Evolutionary conservation across 2,113 vertebrate species (phyloP).

Genomic region (Pampusana beccarii): DNA sequence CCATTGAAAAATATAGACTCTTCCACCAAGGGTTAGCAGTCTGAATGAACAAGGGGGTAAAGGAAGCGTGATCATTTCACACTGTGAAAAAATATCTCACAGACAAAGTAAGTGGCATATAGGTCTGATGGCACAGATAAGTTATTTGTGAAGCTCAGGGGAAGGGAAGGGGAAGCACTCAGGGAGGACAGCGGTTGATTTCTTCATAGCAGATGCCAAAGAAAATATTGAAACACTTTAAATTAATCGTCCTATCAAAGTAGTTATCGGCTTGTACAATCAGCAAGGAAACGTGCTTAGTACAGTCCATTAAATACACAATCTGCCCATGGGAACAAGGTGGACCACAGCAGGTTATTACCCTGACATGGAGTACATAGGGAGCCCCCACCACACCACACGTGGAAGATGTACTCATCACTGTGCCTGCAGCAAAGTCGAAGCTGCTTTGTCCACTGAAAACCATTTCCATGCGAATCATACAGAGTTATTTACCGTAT

Average conservation of each 20-base stretch:
- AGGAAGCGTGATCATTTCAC: background rate
- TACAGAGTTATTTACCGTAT: background rate
- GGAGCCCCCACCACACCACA: accelerated
- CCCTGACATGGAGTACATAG: accelerated
- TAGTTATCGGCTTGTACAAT: background rate
- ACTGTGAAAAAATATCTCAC: background rate
- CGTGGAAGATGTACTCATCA: background rate
- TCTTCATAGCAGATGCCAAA: background rate
- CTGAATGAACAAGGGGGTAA: background rate
- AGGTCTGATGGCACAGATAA: background rate
- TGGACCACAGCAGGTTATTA: background rate
- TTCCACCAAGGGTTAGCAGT: background rate
- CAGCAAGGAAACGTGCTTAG: background rate
- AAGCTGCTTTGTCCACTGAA: background rate
- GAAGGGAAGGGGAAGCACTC: background rate
- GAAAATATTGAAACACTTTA: background rate
- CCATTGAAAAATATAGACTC: background rate
- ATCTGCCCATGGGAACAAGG: background rate
- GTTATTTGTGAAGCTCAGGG: background rate
- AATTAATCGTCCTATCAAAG: background rate
- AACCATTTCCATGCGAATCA: accelerated
- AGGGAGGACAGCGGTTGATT: background rate
- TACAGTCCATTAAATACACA: background rate
- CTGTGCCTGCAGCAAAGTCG: accelerated
- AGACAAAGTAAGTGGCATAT: background rate